phyloP scores from a whole-genome alignment of 2,888 invertebrate genomes.

The Archaeoteleia sp. region DNA sequence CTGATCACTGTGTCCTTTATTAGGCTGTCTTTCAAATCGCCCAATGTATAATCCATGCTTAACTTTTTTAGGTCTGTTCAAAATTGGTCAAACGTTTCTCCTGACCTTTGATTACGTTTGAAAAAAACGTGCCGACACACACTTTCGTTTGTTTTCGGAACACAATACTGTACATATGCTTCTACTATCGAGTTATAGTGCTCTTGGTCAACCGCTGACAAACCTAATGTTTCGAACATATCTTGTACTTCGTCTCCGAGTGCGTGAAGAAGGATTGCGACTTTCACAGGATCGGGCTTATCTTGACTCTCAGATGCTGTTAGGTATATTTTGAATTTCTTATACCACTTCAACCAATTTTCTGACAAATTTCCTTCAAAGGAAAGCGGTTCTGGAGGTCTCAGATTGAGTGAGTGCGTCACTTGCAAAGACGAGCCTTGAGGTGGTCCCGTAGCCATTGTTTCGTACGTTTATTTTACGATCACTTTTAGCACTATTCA shows the following conservation, averaged over 20 bases:
- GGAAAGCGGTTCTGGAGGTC: conserved; percentile 22
- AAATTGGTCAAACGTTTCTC: conserved; percentile 50
- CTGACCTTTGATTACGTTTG: conserved; percentile 32
- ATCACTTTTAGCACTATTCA: too few relatives aligned
- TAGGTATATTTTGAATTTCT: conserved; percentile 56
- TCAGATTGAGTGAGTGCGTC: conserved; percentile 6
- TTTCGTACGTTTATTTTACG: too few relatives aligned
- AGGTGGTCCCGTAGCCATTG: too few relatives aligned
- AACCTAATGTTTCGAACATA: conserved; percentile 53
- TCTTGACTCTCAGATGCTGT: conserved; percentile 48
- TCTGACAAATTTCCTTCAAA: conserved; percentile 41
- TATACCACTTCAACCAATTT: conserved; percentile 55
- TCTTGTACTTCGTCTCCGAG: conserved; percentile 56
- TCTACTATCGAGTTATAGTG: conserved; percentile 41
- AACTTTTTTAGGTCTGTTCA: conserved; percentile 52
- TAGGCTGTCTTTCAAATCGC: conserved; percentile 46
- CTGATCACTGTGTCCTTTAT: conserved; percentile 54
- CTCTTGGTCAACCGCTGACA: conserved; percentile 41
- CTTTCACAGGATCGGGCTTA: conserved; percentile 47
- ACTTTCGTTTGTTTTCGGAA: conserved; percentile 33
- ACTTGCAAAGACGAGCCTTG: too few relatives aligned
- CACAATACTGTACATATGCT: conserved; percentile 42
- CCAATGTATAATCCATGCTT: conserved; percentile 52
- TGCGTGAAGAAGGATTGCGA: conserved; percentile 55
- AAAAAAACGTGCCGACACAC: conserved; percentile 54